Evolutionary conservation across 2,888 invertebrate species (phyloP), one percentile per base, ranked within the genome.

Genomic region (Lasioglossum vierecki): DNA sequence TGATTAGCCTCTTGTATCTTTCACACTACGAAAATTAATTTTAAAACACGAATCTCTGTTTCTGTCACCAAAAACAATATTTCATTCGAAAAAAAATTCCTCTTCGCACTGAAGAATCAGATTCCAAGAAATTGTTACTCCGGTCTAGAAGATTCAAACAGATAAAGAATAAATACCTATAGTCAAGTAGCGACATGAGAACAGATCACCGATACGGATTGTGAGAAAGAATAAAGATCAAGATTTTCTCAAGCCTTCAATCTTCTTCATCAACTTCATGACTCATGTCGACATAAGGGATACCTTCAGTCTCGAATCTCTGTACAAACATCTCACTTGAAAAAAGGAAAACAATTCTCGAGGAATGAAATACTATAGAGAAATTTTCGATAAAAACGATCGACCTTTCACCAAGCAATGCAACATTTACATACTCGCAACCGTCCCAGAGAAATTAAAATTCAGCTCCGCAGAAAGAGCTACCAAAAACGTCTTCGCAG

Each of bases 401-500:
- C 22, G 22, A 66, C 66, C 66, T 22, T 9, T 68, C 22, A 39
- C 35, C 35, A 8, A 35, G 18, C 68, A 39, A 22, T 68, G 57
- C n/a, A 13, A 2, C 41, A 41, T 70, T 70, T 72, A 26, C 72
- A 46, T 57, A 11, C 30, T 8, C 22, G 13, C 60, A 11, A 26
- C 26, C 41, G 41, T 26, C 39, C 74, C 22, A 0, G 26, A 22
- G 22, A 18, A 26, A 22, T 72, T 76, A 22, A 82, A 57, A 83
- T 76, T 82, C 83, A 35, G 44, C 18, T n/a, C 6, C 15, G 39
- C 60, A 39, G 15, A 15, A 41, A 30, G n/a, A 35, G 26, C 26
- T 15, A 74, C 49, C 18, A 84, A 82, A 84, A 77, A 81, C 68
- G 18, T 11, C 22, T n/a, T 3, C 1, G 15, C 1, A n/a, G 15